Base-by-base conservation (phyloP, 2,113 vertebrate species). In the Parus major region DNA sequence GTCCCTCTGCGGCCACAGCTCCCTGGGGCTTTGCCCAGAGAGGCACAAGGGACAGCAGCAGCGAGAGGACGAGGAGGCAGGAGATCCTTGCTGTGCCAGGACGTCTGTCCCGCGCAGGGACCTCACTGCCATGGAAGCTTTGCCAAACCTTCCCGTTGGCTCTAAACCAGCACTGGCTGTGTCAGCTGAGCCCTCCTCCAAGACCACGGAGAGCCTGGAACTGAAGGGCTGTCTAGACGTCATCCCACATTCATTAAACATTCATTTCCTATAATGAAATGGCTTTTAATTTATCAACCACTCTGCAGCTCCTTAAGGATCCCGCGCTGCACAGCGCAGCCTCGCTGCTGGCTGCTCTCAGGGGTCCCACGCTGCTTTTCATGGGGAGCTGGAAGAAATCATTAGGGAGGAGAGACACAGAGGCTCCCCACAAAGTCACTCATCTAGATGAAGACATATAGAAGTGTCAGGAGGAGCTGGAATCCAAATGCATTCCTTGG, bases 251-350 rank as follows among this genome's bases (percentile, higher is more conserved):
- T 96, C 96, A 97, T 97, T 97, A 97, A 95, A 96, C 92, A 97
- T 97, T 97, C 72, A 97, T 95, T 86, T 88, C 68, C 92, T 75
- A 84, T 93, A 97, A 97, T 97, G 91, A 97, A 97, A 94, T 84
- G 57, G 92, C 96, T 97, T 95, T 96, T 94, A 70, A 96, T 95
- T 94, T 92, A 92, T 91, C 71, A 88, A 86, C 83, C 2, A 2
- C 88, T 90, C 72, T 2, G 1, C 80, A 42, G 60, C 47, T 78
- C 80, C 88, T 88, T 42, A 20, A 63, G 83, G 80, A 57, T 55
- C 64, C 42, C 0, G 5, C 0, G 0, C 70, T 41, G 57, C 19
- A 1, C 1, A 1, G 55, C 2, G 2, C 78, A 85, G 75, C 82
- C 88, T 69, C 2, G 1, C 68, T 72, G 35, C 65, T 44, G 82